Conservation (phyloP, 2,113 vertebrate genomes). For the Ornithorhynchus anatinus region DNA sequence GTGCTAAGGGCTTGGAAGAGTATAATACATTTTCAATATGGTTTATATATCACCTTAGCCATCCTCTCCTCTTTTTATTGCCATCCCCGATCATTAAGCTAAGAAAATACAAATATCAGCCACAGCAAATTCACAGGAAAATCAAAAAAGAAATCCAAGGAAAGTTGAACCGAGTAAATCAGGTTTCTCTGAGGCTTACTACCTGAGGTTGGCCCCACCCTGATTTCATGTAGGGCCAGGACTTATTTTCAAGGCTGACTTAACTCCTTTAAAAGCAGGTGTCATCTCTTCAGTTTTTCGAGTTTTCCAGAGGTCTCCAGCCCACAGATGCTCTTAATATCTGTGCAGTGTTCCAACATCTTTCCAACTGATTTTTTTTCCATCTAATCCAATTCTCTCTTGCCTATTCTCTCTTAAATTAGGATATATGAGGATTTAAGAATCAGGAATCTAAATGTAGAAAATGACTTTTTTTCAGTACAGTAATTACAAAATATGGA, state of each 20-base stretch:
- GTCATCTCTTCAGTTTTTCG: too few relatives aligned
- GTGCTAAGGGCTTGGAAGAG: too few relatives aligned
- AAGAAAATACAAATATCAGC: too few relatives aligned
- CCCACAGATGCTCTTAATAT: neutral
- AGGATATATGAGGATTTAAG: too few relatives aligned
- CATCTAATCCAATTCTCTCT: neutral
- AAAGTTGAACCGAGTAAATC: neutral
- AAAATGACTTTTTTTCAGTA: neutral
- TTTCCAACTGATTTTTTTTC: neutral
- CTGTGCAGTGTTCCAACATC: neutral
- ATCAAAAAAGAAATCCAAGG: too few relatives aligned
- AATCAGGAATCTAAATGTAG: neutral
- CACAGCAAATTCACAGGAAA: too few relatives aligned
- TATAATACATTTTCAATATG: too few relatives aligned
- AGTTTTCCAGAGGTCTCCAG: neutral
- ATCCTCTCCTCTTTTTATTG: too few relatives aligned
- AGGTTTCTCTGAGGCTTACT: neutral
- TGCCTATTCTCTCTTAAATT: neutral
- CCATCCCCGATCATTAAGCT: too few relatives aligned
- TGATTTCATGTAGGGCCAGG: neutral
- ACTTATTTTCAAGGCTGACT: neutral
- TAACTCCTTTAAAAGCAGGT: too few relatives aligned
- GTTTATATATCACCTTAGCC: too few relatives aligned
- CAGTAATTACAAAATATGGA: neutral
- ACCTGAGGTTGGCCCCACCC: neutral